phyloP scores from a whole-genome alignment of 2,888 invertebrate genomes.

The Sinhomidia bicolor region DNA sequence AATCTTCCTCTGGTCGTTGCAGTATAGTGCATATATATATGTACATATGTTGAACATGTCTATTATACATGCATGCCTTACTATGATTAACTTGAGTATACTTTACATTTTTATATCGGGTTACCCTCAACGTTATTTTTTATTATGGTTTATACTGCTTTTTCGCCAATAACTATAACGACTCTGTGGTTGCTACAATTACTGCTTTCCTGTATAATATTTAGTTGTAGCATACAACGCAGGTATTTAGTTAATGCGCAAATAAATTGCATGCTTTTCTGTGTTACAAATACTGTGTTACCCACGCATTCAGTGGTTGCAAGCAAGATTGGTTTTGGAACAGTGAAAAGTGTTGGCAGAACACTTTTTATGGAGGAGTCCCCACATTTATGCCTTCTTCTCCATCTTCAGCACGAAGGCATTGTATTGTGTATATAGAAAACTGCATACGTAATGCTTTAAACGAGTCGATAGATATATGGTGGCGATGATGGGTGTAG shows the following conservation, averaged over 20 bases:
- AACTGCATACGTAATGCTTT: constrained; percentile 22
- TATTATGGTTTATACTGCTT: too few species aligned
- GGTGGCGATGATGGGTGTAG: too few species aligned
- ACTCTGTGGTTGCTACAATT: neutral
- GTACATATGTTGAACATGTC: neutral
- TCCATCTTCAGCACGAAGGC: constrained; percentile 14
- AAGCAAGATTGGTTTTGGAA: constrained; percentile 4
- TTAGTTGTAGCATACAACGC: neutral
- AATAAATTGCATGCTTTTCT: neutral
- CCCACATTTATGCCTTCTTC: neutral
- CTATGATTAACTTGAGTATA: too few species aligned
- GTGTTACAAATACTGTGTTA: neutral
- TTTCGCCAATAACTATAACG: neutral
- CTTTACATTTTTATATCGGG: too few species aligned
- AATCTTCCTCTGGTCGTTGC: neutral
- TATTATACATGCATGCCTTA: neutral
- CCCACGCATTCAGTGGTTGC: neutral
- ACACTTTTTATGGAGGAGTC: constrained; percentile 10
- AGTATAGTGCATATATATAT: neutral
- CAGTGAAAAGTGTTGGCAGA: neutral
- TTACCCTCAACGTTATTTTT: too few species aligned
- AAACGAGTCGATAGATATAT: neutral
- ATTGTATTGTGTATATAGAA: constrained; percentile 9
- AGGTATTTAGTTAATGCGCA: neutral
- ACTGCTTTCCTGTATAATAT: neutral